A percentile compares a stretch with the other conserved stretches of the same genome.
Conservation (phyloP, 23 tunicate species). For the Halocynthia roretzi region DNA sequence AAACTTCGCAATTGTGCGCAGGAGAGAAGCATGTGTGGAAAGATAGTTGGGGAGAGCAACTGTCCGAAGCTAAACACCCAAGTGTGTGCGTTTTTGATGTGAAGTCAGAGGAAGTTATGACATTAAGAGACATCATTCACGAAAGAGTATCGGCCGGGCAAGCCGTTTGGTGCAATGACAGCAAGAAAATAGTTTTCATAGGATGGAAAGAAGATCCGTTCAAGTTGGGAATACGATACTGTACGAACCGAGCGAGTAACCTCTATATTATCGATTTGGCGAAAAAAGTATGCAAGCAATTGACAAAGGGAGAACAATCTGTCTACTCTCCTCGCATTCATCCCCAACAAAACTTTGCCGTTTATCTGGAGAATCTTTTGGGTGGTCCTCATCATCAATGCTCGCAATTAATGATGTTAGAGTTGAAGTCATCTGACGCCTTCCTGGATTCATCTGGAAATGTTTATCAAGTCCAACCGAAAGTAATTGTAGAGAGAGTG, state of each 20-base stretch:
- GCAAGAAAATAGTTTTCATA: conserved; percentile 27
- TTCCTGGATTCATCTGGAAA: neutral
- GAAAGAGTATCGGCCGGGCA: conserved; percentile 31
- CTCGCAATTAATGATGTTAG: conserved; percentile 32
- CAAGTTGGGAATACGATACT: conserved; percentile 75
- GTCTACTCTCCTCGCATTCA: conserved; percentile 45
- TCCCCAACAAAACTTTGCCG: conserved; percentile 32
- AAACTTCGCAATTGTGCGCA: conserved; percentile 7
- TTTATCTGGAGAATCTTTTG: conserved; percentile 52
- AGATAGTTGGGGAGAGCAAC: conserved; percentile 89
- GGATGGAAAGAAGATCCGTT: conserved; percentile 68
- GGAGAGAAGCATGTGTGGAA: conserved; percentile 44
- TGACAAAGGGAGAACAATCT: conserved; percentile 32
- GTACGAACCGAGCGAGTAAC: conserved; percentile 53
- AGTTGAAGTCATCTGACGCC: neutral
- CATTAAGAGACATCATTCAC: conserved; percentile 32
- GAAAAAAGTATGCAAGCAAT: neutral
- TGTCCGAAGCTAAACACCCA: conserved; percentile 39
- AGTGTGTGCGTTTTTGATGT: conserved; percentile 61
- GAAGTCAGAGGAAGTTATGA: conserved; percentile 9
- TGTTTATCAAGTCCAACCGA: neutral
- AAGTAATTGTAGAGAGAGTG: conserved; percentile 36
- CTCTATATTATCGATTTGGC: conserved; percentile 25
- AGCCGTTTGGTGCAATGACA: conserved; percentile 54
- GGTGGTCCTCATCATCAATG: conserved; percentile 81